Conservation (phyloP, 2,113 vertebrate genomes). For the Entomyzon cyanotis region DNA sequence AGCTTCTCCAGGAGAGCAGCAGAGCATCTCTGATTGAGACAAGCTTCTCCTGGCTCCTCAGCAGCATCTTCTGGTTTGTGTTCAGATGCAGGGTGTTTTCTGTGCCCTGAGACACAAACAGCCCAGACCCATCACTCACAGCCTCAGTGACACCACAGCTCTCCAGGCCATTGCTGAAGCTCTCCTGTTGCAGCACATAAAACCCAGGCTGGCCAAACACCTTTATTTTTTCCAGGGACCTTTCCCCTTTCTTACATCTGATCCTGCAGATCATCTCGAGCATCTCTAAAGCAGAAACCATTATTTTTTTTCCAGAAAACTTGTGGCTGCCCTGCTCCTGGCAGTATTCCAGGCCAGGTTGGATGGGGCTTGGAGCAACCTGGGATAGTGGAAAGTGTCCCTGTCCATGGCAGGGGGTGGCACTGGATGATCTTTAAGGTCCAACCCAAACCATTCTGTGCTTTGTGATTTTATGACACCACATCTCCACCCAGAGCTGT, state of each 20-base stretch:
- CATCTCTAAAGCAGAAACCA: background rate
- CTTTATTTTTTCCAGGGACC: background rate
- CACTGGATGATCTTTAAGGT: background rate
- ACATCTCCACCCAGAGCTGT: background rate
- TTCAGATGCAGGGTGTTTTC: background rate
- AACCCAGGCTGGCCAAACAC: background rate
- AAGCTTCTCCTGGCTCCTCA: background rate
- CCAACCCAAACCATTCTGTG: background rate
- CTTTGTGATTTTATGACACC: background rate
- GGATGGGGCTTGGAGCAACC: accelerated
- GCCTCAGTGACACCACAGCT: background rate
- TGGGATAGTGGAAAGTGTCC: background rate
- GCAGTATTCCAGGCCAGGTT: background rate
- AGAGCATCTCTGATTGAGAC: accelerated
- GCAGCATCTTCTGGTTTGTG: background rate
- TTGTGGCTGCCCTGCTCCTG: background rate
- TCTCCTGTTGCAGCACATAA: background rate
- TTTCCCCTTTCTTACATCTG: background rate
- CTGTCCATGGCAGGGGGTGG: background rate
- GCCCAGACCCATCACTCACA: background rate
- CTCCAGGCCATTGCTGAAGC: background rate
- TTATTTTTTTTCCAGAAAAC: background rate
- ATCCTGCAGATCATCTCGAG: background rate
- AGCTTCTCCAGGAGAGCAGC: background rate
- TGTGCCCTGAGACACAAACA: background rate